Conservation (phyloP, 2,888 invertebrate species). For the Ametastegia equiseti region DNA sequence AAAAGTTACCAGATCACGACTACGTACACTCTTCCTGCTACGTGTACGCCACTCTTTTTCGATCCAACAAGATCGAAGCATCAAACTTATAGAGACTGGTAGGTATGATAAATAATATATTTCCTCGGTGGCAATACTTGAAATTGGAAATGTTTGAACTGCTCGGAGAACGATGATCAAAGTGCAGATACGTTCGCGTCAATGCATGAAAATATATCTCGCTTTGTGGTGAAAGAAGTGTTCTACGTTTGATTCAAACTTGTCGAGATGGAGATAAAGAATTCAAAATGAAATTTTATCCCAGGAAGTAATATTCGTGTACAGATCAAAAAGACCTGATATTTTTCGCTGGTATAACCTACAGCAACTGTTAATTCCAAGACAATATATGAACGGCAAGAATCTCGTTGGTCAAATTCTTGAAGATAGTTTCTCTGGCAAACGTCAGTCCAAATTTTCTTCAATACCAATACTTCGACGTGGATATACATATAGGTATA, state of each 20-base stretch:
- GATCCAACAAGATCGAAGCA: not conserved
- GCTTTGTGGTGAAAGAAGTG: not conserved
- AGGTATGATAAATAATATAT: not conserved
- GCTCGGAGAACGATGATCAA: not conserved
- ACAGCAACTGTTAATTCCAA: not conserved
- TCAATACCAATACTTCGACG: not conserved
- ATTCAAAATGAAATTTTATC: not conserved
- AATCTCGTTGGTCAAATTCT: not conserved
- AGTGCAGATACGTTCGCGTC: not conserved
- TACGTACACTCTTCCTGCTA: too few species aligned
- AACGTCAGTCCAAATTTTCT: not conserved
- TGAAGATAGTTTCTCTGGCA: not conserved
- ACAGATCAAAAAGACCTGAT: too few species aligned
- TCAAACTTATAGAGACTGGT: not conserved
- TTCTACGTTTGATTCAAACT: too few species aligned
- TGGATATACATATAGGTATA: not conserved
- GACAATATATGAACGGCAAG: not conserved
- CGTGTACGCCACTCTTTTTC: not conserved
- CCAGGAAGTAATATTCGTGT: too few species aligned
- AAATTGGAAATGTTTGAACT: not conserved
- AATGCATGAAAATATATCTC: not conserved
- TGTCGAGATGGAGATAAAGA: too few species aligned
- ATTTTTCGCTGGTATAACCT: not conserved
- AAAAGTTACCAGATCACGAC: slow-evolving; percentile 7
- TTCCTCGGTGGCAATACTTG: not conserved